phyloP scores from a whole-genome alignment of 2,113 vertebrate genomes.

The Centropus unirufus region DNA sequence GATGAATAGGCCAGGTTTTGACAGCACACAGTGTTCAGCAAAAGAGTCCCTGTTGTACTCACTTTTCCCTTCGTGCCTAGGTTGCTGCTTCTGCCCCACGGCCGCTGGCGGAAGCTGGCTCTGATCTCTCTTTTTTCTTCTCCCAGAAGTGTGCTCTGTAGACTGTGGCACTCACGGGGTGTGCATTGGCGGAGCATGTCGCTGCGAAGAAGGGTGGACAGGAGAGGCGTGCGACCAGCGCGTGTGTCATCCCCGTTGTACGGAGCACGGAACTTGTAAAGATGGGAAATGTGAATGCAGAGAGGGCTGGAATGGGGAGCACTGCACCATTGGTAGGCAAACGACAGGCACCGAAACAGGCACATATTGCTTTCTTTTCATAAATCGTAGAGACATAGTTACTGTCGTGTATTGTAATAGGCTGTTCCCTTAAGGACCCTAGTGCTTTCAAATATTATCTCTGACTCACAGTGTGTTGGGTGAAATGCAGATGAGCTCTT shows the following conservation, averaged over 20 bases:
- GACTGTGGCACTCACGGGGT: slow-evolving; percentile 98
- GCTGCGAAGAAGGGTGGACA: slow-evolving; percentile 98
- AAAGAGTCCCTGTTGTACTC: fast-evolving
- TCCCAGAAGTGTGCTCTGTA: slow-evolving; percentile 95
- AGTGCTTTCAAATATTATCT: slow-evolving; percentile 19
- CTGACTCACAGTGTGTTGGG: slow-evolving; percentile 14
- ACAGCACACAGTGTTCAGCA: fast-evolving
- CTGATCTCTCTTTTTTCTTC: slow-evolving; percentile 37
- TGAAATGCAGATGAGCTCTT: not conserved
- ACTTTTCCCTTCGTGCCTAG: fast-evolving
- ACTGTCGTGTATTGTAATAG: slow-evolving; percentile 74
- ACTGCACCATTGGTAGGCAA: slow-evolving; percentile 99
- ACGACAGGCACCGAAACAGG: slow-evolving; percentile 86
- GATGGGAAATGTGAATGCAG: slow-evolving; percentile 99
- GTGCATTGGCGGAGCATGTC: slow-evolving; percentile 94
- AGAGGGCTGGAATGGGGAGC: slow-evolving; percentile 99
- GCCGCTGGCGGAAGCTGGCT: not conserved
- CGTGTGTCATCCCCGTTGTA: slow-evolving; percentile 96
- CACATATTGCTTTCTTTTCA: slow-evolving; percentile 89
- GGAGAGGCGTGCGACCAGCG: slow-evolving; percentile 95
- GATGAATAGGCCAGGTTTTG: not conserved
- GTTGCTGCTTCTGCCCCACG: not conserved
- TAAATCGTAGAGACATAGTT: slow-evolving; percentile 86
- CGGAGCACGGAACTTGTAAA: slow-evolving; percentile 99
- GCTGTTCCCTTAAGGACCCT: slow-evolving; percentile 81